Conservation (phyloP, 1,140 invertebrate genomes). For the Meteorus sp. region DNA sequence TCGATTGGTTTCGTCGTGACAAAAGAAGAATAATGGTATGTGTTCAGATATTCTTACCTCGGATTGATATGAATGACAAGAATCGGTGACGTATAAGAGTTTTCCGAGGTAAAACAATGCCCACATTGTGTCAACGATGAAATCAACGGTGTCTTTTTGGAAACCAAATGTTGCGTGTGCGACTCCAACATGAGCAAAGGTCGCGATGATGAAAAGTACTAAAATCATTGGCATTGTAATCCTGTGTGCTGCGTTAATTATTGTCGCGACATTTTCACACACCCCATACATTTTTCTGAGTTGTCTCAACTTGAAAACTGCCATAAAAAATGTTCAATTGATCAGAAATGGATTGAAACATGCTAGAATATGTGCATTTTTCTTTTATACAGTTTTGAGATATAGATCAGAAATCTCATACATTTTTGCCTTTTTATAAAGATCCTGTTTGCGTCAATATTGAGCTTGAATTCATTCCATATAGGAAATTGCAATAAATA, state of each 20-base stretch:
- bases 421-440: no score
- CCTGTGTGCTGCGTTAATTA: constrained; percentile 23
- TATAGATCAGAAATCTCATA: no score
- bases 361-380: not conserved
- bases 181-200: constrained; percentile 8
- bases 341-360: constrained; percentile 2
- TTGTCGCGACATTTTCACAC: constrained; percentile 7
- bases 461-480: no score
- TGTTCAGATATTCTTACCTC: constrained; percentile 12
- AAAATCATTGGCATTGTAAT: constrained; percentile 22
- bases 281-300: constrained; percentile 21
- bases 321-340: not conserved
- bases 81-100: constrained; percentile 18
- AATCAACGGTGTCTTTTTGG: constrained; percentile 8
- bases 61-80: constrained; percentile 20
- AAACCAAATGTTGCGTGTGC: not conserved
- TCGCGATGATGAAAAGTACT: constrained; percentile 17
- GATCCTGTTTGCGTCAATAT: no score
- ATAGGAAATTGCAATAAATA: no score
- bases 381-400: no score
- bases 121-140: constrained; percentile 21
- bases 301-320: constrained; percentile 27
- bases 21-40: no score
- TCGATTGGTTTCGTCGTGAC: no score
- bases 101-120: constrained; percentile 25